phyloP scores from a whole-genome alignment of 2,113 vertebrate species.

The Syrrhaptes paradoxus region DNA sequence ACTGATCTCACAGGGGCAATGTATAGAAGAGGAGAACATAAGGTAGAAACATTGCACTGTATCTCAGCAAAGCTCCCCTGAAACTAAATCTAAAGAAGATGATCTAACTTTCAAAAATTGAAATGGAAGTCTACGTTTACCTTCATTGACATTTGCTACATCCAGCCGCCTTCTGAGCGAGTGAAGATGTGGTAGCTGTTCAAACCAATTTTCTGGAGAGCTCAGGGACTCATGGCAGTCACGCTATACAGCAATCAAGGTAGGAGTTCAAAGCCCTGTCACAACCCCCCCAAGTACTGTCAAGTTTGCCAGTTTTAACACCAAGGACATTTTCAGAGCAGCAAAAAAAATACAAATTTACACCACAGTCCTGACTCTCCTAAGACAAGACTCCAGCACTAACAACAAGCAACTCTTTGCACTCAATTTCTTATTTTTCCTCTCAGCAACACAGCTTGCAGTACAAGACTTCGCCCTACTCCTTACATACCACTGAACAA shows the following conservation, averaged over 20 bases:
- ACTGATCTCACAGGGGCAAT: background rate
- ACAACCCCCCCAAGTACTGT: background rate
- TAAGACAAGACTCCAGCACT: background rate
- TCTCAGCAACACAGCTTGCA: background rate
- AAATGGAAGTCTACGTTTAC: background rate
- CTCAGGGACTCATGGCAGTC: background rate
- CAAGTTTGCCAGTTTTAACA: background rate
- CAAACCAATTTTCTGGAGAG: background rate
- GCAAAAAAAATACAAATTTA: background rate
- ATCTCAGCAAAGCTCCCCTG: background rate
- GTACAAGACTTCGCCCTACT: background rate
- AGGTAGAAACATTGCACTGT: background rate
- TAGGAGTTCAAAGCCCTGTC: background rate
- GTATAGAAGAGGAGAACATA: background rate
- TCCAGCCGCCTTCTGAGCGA: background rate
- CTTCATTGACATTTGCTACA: background rate
- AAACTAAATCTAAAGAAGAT: background rate
- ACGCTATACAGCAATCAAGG: background rate
- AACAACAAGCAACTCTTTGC: background rate
- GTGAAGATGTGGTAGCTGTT: background rate
- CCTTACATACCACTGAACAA: background rate
- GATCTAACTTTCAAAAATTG: background rate
- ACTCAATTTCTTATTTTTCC: background rate
- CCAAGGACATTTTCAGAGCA: background rate
- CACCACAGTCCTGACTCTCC: background rate